phyloP scores from a whole-genome alignment of 2,888 invertebrate genomes.

The Parthenolecanium corni region DNA sequence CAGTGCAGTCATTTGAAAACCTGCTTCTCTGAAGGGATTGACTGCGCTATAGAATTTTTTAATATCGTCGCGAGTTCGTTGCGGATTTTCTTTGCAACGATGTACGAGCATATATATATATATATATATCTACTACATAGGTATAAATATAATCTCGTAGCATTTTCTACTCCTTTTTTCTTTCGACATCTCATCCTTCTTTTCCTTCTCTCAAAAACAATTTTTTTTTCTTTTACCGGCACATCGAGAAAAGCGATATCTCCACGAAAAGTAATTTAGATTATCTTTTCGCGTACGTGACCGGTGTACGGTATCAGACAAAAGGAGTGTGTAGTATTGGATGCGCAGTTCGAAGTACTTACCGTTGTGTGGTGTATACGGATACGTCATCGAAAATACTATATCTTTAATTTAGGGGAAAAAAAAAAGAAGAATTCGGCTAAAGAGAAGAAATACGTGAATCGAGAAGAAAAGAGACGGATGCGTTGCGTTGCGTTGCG shows the following conservation, averaged over 20 bases:
- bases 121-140: no score
- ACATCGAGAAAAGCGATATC: conserved; percentile 6
- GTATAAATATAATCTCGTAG: no score
- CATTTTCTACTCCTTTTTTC: not conserved
- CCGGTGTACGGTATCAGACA: conserved; percentile 13
- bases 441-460: not conserved
- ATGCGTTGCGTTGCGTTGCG: not conserved
- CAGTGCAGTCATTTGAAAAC: no score
- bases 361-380: no score
- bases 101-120: no score
- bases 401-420: conserved; percentile 16
- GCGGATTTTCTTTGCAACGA: no score
- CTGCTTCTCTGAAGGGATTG: no score
- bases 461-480: not conserved
- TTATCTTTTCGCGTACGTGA: conserved; percentile 26
- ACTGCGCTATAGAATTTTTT: no score
- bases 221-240: not conserved
- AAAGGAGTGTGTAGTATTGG: conserved; percentile 11
- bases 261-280: conserved; percentile 26
- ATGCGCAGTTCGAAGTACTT: conserved; percentile 15
- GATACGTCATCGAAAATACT: conserved; percentile 23
- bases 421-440: conserved; percentile 15
- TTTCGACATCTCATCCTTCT: not conserved
- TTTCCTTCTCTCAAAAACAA: not conserved
- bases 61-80: no score